These are phyloP conservation scores for Eulithis prunata DNA, from an alignment of 2,888 invertebrate genomes.

Conservation along the genomic window DNA sequence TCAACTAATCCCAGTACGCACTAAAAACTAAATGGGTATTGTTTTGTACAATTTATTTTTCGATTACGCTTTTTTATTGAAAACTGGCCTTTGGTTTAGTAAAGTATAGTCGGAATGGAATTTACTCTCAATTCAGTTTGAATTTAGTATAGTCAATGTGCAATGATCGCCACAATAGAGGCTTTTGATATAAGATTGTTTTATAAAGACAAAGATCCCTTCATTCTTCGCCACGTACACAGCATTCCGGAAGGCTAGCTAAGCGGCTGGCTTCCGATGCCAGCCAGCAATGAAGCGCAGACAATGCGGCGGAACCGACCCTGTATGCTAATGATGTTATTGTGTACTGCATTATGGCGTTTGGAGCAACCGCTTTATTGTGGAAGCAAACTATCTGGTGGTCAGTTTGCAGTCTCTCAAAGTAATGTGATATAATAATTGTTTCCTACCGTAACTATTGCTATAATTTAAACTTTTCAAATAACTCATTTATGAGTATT, in stretches of 20 bases:
- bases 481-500: too few relatives aligned
- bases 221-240: constrained; percentile 5
- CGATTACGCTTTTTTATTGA: constrained; percentile 34
- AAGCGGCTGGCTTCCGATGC: constrained; percentile 36
- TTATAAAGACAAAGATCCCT: background rate
- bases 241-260: constrained; percentile 29
- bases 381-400: background rate
- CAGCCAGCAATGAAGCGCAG: constrained; percentile 27
- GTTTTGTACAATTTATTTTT: constrained; percentile 40
- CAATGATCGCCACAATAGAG: background rate
- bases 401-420: too few relatives aligned
- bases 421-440: background rate
- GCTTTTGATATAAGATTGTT: background rate
- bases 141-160: constrained; percentile 9
- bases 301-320: constrained; percentile 33
- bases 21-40: constrained; percentile 35
- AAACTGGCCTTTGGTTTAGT: constrained; percentile 22
- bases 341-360: constrained; percentile 33
- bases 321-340: constrained; percentile 41
- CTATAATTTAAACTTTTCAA: too few relatives aligned
- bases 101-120: constrained; percentile 15
- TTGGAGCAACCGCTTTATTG: background rate
- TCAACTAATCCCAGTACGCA: constrained; percentile 37
- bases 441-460: background rate
- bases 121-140: constrained; percentile 4